Conservation (phyloP, 2,888 invertebrate species). For the Stictocephala bisonia region DNA sequence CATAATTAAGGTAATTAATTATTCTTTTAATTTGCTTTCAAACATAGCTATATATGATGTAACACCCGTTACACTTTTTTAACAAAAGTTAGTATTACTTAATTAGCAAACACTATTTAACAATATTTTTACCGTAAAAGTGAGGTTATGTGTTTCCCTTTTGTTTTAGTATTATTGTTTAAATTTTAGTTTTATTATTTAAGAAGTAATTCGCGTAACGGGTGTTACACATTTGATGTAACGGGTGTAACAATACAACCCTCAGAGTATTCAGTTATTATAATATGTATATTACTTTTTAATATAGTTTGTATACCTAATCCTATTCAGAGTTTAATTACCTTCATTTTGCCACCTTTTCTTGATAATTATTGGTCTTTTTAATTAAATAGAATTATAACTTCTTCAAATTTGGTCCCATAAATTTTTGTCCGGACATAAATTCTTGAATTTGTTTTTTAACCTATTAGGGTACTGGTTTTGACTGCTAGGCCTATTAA, state of each 20-base stretch:
- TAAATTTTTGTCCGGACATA: not conserved
- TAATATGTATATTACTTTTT: constrained; percentile 10
- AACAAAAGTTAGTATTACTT: constrained; percentile 25
- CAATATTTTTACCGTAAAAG: constrained; percentile 20
- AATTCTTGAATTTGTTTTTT: not conserved
- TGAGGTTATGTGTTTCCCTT: constrained; percentile 25
- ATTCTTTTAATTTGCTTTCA: constrained; percentile 5
- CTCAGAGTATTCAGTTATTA: constrained; percentile 10
- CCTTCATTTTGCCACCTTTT: not conserved
- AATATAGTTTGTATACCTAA: not conserved
- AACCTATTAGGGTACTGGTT: not conserved
- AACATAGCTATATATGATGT: not conserved
- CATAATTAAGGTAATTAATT: constrained; percentile 14
- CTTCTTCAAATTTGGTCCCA: constrained; percentile 8
- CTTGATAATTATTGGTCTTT: not conserved
- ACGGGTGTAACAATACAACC: constrained; percentile 13
- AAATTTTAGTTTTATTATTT: constrained; percentile 25
- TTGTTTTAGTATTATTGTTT: constrained; percentile 16
- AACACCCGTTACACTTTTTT: constrained; percentile 31
- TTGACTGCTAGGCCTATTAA: constrained; percentile 7
- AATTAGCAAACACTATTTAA: not conserved
- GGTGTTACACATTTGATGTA: constrained; percentile 29
- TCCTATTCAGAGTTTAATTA: not conserved
- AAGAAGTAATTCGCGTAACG: constrained; percentile 9
- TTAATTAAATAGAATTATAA: not conserved